Percentiles rank a stretch among this genome's conserved stretches.
phyloP scores from a whole-genome alignment of 1,140 invertebrate species.

The Drosophila navojoa region DNA sequence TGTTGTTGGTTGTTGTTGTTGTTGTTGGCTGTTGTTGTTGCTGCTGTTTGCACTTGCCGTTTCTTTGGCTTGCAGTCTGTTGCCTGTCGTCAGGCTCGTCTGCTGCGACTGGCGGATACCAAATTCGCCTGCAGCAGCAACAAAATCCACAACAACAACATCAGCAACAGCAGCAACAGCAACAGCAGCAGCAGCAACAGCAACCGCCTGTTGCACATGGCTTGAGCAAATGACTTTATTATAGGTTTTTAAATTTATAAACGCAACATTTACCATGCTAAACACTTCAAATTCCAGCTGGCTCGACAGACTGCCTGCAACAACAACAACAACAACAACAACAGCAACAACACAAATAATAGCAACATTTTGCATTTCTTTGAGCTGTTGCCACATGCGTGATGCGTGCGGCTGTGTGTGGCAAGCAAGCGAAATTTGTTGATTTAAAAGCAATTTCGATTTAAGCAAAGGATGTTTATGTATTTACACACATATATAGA shows the following conservation, averaged over 20 bases:
- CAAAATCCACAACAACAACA: no score
- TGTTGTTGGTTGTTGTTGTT: constrained; percentile 46
- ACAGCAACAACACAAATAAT: constrained; percentile 4
- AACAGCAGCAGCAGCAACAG: background rate
- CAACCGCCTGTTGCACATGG: constrained; percentile 41
- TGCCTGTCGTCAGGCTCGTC: constrained; percentile 27
- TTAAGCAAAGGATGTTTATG: no score
- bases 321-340: background rate
- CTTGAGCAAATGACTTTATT: constrained; percentile 75
- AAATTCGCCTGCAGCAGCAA: background rate
- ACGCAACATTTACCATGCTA: constrained; percentile 74
- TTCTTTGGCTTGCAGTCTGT: constrained; percentile 24
- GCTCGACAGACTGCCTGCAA: constrained; percentile 20
- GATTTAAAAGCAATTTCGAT: no score
- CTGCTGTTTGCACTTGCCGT: constrained; percentile 51
- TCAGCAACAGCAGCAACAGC: background rate
- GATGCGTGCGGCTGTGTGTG: constrained; percentile 1
- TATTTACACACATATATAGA: no score
- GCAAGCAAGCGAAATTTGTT: background rate
- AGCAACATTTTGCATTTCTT: constrained; percentile 11
- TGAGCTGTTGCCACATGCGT: constrained; percentile 1
- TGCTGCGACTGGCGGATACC: background rate
- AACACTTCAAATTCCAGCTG: constrained; percentile 70
- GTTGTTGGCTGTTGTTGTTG: constrained; percentile 34
- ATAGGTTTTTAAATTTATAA: constrained; percentile 82